A percentile compares a stretch with the other conserved stretches of the same genome.
Conservation (phyloP, 2,797 vertebrate species). For the Carapus acus region DNA sequence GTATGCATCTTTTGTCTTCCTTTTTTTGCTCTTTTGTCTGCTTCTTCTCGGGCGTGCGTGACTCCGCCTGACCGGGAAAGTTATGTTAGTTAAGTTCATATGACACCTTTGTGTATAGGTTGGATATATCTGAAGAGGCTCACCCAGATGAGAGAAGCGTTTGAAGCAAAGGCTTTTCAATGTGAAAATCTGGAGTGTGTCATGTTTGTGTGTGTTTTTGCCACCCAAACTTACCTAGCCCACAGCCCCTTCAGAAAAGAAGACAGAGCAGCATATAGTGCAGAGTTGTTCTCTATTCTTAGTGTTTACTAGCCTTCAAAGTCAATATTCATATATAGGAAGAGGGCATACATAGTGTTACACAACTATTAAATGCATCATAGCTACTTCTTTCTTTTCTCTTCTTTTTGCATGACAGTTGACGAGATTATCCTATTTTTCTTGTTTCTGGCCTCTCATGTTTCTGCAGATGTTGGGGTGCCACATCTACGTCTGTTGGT, state of each 20-base stretch:
- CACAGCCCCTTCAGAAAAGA: constrained; percentile 30
- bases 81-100: constrained; percentile 6
- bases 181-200: constrained; percentile 20
- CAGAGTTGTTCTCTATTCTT: constrained; percentile 61
- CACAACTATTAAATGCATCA: constrained; percentile 56
- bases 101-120: constrained; percentile 19
- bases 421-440: constrained; percentile 41
- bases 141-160: constrained; percentile 6
- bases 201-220: constrained; percentile 25
- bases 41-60: constrained; percentile 2
- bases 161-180: constrained; percentile 4
- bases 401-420: constrained; percentile 64
- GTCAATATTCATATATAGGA: constrained; percentile 57
- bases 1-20: background rate
- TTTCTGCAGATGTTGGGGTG: constrained; percentile 41
- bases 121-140: constrained; percentile 25
- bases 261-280: constrained; percentile 69
- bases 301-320: constrained; percentile 63
- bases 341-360: constrained; percentile 61
- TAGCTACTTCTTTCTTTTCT: constrained; percentile 64
- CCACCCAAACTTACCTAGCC: constrained; percentile 25
- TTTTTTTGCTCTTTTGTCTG: constrained; percentile 1
- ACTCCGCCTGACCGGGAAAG: constrained; percentile 21
- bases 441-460: constrained; percentile 49
- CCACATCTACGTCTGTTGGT: too few relatives aligned